Evolutionary conservation across 2,113 vertebrate species (phyloP).

Genomic region (Clarias magur): DNA sequence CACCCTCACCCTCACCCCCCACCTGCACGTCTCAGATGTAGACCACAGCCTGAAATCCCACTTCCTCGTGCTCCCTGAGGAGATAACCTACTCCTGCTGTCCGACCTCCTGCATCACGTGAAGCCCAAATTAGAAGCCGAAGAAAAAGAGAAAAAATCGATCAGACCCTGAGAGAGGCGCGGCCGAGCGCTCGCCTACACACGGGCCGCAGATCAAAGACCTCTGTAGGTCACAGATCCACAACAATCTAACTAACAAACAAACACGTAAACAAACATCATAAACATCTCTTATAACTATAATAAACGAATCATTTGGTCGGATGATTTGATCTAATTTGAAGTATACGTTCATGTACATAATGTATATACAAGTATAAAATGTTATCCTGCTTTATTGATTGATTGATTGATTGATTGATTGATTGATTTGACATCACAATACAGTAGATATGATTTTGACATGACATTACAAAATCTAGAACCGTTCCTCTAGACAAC

Average conservation of each 20-base stretch:
- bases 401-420: too few species aligned
- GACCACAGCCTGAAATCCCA: constrained; percentile 48
- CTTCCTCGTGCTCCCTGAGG: constrained; percentile 33
- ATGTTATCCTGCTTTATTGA: background rate
- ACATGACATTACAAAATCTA: too few species aligned
- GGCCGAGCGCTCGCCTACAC: background rate
- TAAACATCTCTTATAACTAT: background rate
- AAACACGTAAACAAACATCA: background rate
- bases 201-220: background rate
- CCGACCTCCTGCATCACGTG: constrained; percentile 24
- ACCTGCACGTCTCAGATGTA: constrained; percentile 20
- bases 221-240: background rate
- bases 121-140: constrained; percentile 39
- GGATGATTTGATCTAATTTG: background rate
- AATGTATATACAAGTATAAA: background rate
- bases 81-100: constrained; percentile 37
- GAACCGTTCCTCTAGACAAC: too few species aligned
- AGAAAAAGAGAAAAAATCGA: constrained; percentile 8
- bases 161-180: background rate
- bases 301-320: background rate
- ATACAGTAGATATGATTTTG: too few species aligned
- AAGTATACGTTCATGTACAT: too few species aligned
- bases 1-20: background rate
- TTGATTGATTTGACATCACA: background rate
- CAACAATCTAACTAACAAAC: background rate